Percentiles rank a stretch among this genome's conserved stretches.
Conservation (phyloP, 2,888 invertebrate species). For the Bhutanitis thaidina region DNA sequence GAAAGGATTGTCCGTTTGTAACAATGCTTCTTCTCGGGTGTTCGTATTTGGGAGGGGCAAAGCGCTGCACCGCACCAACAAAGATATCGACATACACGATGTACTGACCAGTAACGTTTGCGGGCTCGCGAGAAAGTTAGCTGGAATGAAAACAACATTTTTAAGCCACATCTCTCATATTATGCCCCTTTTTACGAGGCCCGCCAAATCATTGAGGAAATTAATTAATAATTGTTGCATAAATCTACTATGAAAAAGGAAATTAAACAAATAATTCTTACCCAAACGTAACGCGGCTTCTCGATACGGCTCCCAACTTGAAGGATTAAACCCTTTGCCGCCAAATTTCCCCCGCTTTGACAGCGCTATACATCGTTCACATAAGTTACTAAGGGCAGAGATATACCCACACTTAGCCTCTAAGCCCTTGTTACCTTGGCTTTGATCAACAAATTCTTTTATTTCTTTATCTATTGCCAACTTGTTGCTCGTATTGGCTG, state of each 20-base stretch:
- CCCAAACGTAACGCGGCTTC: conserved; percentile 80
- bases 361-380: conserved; percentile 83
- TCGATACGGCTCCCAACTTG: conserved; percentile 80
- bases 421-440: conserved; percentile 78
- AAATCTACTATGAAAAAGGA: too few relatives aligned
- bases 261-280: conserved; percentile 44
- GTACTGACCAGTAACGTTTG: conserved; percentile 83
- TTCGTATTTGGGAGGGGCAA: conserved; percentile 82
- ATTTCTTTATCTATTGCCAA: conserved; percentile 68
- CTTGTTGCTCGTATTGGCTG: conserved; percentile 80
- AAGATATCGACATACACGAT: conserved; percentile 85
- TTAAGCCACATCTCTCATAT: too few relatives aligned
- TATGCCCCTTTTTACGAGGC: too few relatives aligned
- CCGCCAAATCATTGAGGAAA: too few relatives aligned
- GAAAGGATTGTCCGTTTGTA: conserved; percentile 59
- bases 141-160: conserved; percentile 59
- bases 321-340: conserved; percentile 63
- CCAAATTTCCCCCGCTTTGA: conserved; percentile 63
- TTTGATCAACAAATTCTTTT: conserved; percentile 74
- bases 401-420: conserved; percentile 90
- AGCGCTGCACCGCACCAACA: conserved; percentile 84
- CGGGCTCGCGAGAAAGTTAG: conserved; percentile 81
- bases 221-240: too few relatives aligned
- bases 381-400: conserved; percentile 84
- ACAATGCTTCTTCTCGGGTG: conserved; percentile 52